Percentiles rank a stretch among this genome's conserved stretches.
Conservation (phyloP, 2,113 vertebrate genomes). For the Pteronura brasiliensis region DNA sequence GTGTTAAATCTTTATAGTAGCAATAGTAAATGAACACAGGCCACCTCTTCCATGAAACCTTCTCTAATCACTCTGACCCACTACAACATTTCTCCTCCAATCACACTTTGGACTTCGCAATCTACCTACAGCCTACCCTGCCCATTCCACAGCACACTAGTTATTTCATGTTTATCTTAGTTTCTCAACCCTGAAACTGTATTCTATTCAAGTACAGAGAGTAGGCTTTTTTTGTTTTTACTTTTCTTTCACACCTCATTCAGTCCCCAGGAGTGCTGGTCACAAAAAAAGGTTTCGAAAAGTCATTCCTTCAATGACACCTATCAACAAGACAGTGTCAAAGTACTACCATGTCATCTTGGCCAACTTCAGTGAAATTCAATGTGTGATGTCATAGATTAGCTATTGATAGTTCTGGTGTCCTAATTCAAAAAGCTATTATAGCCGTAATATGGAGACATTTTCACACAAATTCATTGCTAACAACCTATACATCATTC, state of each 20-base stretch:
- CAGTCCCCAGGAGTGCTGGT: neutral
- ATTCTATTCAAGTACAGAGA: neutral
- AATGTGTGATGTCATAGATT: neutral
- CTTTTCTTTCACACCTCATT: neutral
- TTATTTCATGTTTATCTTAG: neutral
- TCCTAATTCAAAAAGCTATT: neutral
- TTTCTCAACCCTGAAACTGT: neutral
- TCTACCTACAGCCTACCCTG: neutral
- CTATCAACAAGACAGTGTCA: neutral
- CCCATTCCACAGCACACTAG: neutral
- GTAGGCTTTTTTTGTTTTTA: neutral
- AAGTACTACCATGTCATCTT: neutral
- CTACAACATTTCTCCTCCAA: neutral
- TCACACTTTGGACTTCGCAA: neutral
- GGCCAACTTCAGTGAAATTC: neutral
- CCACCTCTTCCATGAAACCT: neutral
- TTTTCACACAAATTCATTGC: neutral
- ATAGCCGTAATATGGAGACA: neutral
- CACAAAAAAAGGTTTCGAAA: slow-evolving; percentile 22
- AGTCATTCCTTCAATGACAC: neutral
- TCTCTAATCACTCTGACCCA: neutral
- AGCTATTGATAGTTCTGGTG: neutral
- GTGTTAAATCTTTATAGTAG: neutral
- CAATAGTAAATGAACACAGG: neutral
- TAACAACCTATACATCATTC: neutral